Evolutionary conservation across 1,140 invertebrate genomes (phyloP).

Genomic region (Neodiprion fabricii): DNA sequence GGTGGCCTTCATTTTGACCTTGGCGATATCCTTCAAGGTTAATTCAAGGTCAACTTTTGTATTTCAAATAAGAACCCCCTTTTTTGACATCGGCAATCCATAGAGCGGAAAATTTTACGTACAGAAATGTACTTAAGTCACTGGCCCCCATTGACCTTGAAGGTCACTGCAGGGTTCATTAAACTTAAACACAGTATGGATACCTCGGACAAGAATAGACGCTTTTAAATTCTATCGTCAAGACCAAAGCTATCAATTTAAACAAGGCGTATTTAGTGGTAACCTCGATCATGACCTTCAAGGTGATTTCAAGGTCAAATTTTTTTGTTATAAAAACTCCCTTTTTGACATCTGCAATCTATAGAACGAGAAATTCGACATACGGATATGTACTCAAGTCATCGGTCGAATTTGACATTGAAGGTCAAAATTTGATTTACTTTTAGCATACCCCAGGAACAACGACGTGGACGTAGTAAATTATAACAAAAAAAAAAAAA

Average conservation of each 20-base stretch:
- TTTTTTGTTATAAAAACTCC: constrained; percentile 13
- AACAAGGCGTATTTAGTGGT: too few species aligned
- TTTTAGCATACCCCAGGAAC: background rate
- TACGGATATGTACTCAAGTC: constrained; percentile 18
- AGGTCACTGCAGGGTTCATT: too few species aligned
- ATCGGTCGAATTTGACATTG: constrained; percentile 14
- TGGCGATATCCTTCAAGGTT: too few species aligned
- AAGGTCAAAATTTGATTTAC: background rate
- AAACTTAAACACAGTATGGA: too few species aligned
- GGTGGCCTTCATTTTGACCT: too few species aligned
- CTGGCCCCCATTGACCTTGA: too few species aligned
- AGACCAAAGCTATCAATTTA: too few species aligned
- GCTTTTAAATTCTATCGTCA: too few species aligned
- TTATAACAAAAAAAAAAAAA: constrained; percentile 6
- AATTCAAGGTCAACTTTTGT: constrained; percentile 19
- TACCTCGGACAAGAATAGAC: too few species aligned
- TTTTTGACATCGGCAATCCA: constrained; percentile 20
- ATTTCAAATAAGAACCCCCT: constrained; percentile 19
- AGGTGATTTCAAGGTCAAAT: background rate
- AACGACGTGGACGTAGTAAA: background rate
- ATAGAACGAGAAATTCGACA: constrained; percentile 17
- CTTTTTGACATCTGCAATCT: constrained; percentile 11
- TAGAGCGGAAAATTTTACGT: constrained; percentile 21
- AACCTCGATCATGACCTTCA: too few species aligned
- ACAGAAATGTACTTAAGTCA: constrained; percentile 9